Evolutionary conservation across 1,140 invertebrate species (phyloP).

Genomic region (Drosophila littoralis): DNA sequence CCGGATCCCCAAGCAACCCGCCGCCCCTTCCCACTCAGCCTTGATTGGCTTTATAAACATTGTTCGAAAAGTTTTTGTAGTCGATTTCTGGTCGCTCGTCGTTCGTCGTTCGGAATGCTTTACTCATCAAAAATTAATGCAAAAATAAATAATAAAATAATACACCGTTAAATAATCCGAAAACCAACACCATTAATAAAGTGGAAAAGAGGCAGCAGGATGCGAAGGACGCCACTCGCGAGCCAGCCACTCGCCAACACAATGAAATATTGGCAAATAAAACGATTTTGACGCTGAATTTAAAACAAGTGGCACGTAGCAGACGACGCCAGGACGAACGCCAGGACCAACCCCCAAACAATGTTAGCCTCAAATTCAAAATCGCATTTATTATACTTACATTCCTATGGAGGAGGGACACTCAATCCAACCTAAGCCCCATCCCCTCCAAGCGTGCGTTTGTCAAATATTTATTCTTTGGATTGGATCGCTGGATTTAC

Average conservation of each 20-base stretch:
- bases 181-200: slow-evolving; percentile 84
- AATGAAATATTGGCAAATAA: slow-evolving; percentile 84
- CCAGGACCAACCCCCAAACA: slow-evolving; percentile 31
- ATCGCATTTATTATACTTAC: slow-evolving; percentile 83
- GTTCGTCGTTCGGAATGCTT: slow-evolving; percentile 17
- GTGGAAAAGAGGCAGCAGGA: slow-evolving; percentile 38
- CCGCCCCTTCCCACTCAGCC: neutral
- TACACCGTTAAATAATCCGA: slow-evolving; percentile 84
- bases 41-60: slow-evolving; percentile 46
- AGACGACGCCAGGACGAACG: slow-evolving; percentile 32
- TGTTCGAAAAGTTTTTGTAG: slow-evolving; percentile 42
- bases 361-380: slow-evolving; percentile 69
- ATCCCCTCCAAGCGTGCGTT: slow-evolving; percentile 55
- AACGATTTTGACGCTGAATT: slow-evolving; percentile 84
- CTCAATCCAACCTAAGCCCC: neutral
- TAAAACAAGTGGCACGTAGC: slow-evolving; percentile 81
- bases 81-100: slow-evolving; percentile 12
- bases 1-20: neutral
- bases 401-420: slow-evolving; percentile 54
- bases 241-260: slow-evolving; percentile 57
- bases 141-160: slow-evolving; percentile 84
- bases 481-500: slow-evolving; percentile 82
- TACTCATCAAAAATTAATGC: slow-evolving; percentile 80
- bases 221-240: slow-evolving; percentile 16
- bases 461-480: slow-evolving; percentile 83